Base-by-base conservation (phyloP, 2,797 vertebrate species). In the Esox masquinongy region DNA sequence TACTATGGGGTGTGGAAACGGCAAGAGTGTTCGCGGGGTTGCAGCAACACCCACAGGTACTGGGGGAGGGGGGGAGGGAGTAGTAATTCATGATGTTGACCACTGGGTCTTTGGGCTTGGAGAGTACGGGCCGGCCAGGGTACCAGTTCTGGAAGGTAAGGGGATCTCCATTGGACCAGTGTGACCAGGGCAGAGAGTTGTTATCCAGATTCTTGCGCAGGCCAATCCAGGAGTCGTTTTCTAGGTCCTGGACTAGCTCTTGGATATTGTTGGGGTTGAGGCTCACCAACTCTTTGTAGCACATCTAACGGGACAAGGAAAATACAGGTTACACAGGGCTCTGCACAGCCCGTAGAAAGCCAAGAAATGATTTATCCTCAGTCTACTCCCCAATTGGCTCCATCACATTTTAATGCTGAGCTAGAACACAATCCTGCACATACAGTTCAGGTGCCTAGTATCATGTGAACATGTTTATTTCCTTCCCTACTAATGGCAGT, bases 141-240 rank as follows among this genome's bases (percentile, higher is more conserved):
- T 93, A 90, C 94, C 94, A 95, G 85, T 95, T 94, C 82, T 95
- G 94, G 82, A 90, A 94, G 67, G 76, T 47, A 8, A 94, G 76
- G 3, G 84, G 89, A 14, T 91, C 90, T 5, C 82, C 88, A 0
- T 93, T 82, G 67, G 92, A 87, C 94, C 94, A 95, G 16, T 0
- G 39, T 34, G 88, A 83, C 93, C 93, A 94, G 2, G 67, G 2
- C 43, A 76, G 12, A 0, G 34, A 16, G 70, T 12, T 73, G 4
- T 14, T 76, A 9, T 74, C 15, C 29, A 83, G 53, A 8, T 76
- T 81, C 80, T 87, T 90, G 63, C 92, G 92, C 16, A 94, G 90
- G 16, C 94, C 94, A 0, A 93, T 73, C 94, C 94, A 94, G 83
- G 77, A 56, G 31, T 66, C 59, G 12, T 11, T 47, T 11, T 5